Base-by-base conservation (phyloP, 2,113 vertebrate genomes). In the Chaenogobius annularis region DNA sequence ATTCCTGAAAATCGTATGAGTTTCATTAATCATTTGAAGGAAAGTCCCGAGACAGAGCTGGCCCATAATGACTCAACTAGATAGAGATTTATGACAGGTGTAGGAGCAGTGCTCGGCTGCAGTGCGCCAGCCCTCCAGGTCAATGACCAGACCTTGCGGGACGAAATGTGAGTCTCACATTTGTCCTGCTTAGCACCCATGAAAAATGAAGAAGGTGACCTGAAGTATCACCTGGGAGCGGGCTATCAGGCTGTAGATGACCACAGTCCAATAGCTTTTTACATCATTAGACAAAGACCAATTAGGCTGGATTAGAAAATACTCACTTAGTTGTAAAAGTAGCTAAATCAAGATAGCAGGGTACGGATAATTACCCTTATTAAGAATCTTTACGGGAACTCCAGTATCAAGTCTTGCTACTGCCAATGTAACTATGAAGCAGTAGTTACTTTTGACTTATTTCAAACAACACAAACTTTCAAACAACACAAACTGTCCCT, bases 121-220 rank as follows among this genome's bases (percentile, higher is more conserved):
- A 67, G 52, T 54, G 73, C 15, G 67, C 37, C 64, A 47, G 74
- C 54, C 58, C 70, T 52, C 22, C 70, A 86, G 77, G 83, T 87
- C 79, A 85, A 58, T 59, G 74, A 68, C 74, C 72, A 78, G 81
- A 81, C 70, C 50, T 79, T 70, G 80, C 69, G 83, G 77, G 80
- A 82, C 3, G 79, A 89, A 87, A 89, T 61, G 46, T 71, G 84
- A 88, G 67, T 79, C 83, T 69, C 72, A 66, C 77, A 84, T 90
- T 90, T 91, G 83, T 87, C 79, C 85, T 85, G 77, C 78, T 88
- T 90, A 87, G 77, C 55, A 26, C 23, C 79, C 78, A 83, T 87
- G 70, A 90, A 85, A 90, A 87, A 90, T 86, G 78, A 86, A 89
- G 73, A 86, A 84, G 86, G 80, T 81, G 85, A 80, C 83, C 83